phyloP scores from a whole-genome alignment of 2,888 invertebrate genomes.

The Andrena camellia region DNA sequence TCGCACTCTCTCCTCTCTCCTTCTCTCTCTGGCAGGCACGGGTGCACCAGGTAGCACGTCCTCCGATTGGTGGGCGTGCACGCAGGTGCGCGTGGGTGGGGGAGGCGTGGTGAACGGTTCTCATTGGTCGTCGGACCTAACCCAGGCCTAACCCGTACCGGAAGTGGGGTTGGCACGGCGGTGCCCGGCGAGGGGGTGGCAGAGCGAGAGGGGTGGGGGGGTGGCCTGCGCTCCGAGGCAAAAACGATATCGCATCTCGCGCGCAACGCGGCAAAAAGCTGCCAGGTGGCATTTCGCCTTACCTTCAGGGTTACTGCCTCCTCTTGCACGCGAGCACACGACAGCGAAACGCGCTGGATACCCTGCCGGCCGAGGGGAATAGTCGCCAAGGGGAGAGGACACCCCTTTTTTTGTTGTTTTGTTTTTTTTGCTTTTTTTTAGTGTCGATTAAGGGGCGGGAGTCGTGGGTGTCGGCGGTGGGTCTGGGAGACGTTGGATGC shows the following conservation, averaged over 20 bases:
- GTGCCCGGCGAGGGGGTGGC: conserved; percentile 28
- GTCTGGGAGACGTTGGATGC: neutral
- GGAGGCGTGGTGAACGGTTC: conserved; percentile 80
- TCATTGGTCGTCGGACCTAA: conserved; percentile 75
- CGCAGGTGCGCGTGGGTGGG: conserved; percentile 85
- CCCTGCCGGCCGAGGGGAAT: conserved; percentile 11
- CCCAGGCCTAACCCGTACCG: conserved; percentile 68
- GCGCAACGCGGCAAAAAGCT: conserved; percentile 81
- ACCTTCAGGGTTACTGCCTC: conserved; percentile 80
- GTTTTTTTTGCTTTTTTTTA: neutral
- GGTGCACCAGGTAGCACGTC: conserved; percentile 71
- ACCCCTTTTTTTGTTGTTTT: neutral
- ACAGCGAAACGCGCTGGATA: conserved; percentile 56
- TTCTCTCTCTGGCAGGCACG: conserved; percentile 17
- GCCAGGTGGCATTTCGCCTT: conserved; percentile 85
- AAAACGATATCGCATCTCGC: conserved; percentile 83
- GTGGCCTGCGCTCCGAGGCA: conserved; percentile 69
- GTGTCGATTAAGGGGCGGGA: neutral
- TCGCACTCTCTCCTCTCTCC: conserved; percentile 17
- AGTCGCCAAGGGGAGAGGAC: neutral
- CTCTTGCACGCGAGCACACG: conserved; percentile 69
- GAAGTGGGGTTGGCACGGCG: conserved; percentile 75
- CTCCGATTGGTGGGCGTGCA: conserved; percentile 81
- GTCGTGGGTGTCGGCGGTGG: neutral
- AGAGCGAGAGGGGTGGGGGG: conserved; percentile 45